Evolutionary conservation across 2,797 vertebrate species (phyloP), one percentile per base, ranked within the genome.

Genomic region (Anisognathus igniventris): DNA sequence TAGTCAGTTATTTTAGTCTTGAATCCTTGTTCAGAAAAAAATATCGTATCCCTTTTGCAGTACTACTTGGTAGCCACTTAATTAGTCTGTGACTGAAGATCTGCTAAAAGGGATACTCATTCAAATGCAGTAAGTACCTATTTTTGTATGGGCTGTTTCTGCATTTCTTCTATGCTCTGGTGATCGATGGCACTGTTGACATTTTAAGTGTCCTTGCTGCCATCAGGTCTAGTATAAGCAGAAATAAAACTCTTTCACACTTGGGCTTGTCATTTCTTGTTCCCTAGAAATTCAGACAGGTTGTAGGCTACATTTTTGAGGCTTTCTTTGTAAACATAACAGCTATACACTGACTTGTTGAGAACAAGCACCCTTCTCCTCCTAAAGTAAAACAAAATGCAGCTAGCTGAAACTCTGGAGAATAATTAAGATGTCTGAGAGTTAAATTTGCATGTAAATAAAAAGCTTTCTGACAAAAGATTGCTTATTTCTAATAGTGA

Each of bases 241-340:
- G 45, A 88, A 94, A 92, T 50, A 70, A 88, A 90, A 42, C 12
- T 20, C 24, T 73, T 79, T 72, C 64, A 45, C 37, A 22, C 45
- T 88, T 73, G n/a, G 64, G 60, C 47, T 86, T 84, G 17, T 81
- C 28, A 17, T 88, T 94, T 88, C 64, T 57, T 18, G 56, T 57
- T 72, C 18, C 30, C n/a, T 76, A 37, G 20, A 92, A 62, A 88
- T 84, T 85, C 51, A 81, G 50, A 30, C 16, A 60, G 60, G 56
- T n/a, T 76, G 37, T 44, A 67, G 74, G 47, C 51, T 60, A 60
- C 48, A 60, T 61, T 95, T 86, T 70, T 70, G 64, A 95, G 71
- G n/a, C 57, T 89, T 92, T 82, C 30, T 93, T 82, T 86, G 64
- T 76, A 94, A 94, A 53, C 35, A 50, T 65, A 92, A 39, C 28